Base-by-base conservation (phyloP, 23 tunicate genomes). In the Trididemnum clinides region DNA sequence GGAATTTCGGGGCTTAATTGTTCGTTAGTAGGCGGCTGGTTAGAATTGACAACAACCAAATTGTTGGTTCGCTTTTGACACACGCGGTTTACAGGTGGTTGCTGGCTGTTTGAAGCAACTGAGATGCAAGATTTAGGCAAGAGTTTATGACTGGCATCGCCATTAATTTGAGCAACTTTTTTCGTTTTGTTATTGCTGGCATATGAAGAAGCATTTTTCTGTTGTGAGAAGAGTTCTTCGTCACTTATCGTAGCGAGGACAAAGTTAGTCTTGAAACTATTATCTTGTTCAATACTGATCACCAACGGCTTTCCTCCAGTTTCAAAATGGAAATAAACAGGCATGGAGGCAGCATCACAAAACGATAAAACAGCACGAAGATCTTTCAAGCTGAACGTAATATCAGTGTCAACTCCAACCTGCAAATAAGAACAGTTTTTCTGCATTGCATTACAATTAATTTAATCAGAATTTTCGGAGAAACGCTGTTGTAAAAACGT, bases 371-470 rank as follows among this genome's bases (percentile, higher is more conserved):
- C 90, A 0, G 98, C 83, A 23, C 93, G 84, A 2, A 93, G 21
- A 33, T 93, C 98, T 71, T 85, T 88, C 64, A 93, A 62, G 38
- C 89, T 89, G 66, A 93, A 93, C 10, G 93, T 89, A 1, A 93
- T 57, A 5, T 91, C 92, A 2, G 98, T 80, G 84, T 93, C 98
- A 64, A 93, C 86, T 0, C 98, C 98, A 58, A 93, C 63, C 91
- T 91, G 88, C 26, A 29, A 78, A 78, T 5, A n/a, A 58, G 28
- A 44, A 44, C 15, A 15, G 10, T 44, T 15, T 44, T 44, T 7
- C 54, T 44, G 7, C 7, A 44, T 7, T 44, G 15, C 54, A 44
- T 15, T 15, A 44, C 10, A 10, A 44, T 44, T 15, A 44, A 44
- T 7, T 44, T 44, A 44, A 44, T 7, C 54, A 44, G 12, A n/a